Conservation (phyloP, 2,888 invertebrate genomes). For the Nasonia oneida region DNA sequence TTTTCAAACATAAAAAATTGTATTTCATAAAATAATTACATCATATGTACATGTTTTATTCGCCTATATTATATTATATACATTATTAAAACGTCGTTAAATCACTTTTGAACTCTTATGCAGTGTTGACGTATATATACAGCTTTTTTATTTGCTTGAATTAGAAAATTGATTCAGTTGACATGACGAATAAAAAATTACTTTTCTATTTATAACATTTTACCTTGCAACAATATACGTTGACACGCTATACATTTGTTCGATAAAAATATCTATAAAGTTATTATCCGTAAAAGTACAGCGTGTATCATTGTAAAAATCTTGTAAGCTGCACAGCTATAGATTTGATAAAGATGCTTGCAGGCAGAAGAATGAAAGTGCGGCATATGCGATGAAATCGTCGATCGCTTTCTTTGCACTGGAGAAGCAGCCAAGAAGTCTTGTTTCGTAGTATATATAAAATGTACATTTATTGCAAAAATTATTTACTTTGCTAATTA, state of each 20-base stretch:
- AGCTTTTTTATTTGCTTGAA: too few species aligned
- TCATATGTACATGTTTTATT: background rate
- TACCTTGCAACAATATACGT: background rate
- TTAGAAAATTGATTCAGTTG: background rate
- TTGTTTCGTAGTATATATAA: constrained; percentile 85
- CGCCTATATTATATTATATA: background rate
- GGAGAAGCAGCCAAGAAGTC: constrained; percentile 92
- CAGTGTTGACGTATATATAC: too few species aligned
- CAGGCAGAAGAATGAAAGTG: constrained; percentile 88
- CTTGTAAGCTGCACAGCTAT: constrained; percentile 88
- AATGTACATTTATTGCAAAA: background rate
- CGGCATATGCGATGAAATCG: constrained; percentile 93
- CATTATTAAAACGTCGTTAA: constrained; percentile 1
- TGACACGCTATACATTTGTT: background rate
- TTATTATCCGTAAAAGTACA: background rate
- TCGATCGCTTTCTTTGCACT: constrained; percentile 93
- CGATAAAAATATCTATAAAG: too few species aligned
- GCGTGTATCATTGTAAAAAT: background rate
- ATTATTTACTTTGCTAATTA: too few species aligned
- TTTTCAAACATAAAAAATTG: constrained; percentile 31
- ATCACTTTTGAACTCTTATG: background rate
- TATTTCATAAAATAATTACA: constrained; percentile 16
- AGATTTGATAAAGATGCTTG: constrained; percentile 92
- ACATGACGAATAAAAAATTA: too few species aligned
- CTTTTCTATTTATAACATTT: background rate